phyloP scores from a whole-genome alignment of 2,797 vertebrate genomes.

The Pangasius larnaudii region DNA sequence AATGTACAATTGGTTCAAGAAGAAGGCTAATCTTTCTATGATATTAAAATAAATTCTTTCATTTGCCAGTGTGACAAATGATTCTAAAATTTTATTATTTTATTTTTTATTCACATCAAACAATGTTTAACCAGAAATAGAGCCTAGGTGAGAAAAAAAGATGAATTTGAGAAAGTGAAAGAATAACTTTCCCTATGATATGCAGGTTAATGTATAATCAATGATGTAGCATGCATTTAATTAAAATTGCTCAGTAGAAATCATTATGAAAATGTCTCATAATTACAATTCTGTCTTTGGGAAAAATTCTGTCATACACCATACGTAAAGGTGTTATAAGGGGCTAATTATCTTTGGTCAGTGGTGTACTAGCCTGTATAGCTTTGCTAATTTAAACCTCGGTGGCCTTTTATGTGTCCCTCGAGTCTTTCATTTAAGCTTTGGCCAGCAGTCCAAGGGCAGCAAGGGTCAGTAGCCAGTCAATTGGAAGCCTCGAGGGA shows the following conservation, averaged over 20 bases:
- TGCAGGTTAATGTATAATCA: neutral
- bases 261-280: neutral
- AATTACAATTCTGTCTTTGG: neutral
- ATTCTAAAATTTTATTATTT: neutral
- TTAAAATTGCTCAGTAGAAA: neutral
- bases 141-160: neutral
- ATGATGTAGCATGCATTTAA: neutral
- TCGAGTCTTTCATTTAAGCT: conserved; percentile 56
- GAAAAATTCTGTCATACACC: neutral
- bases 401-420: conserved; percentile 53
- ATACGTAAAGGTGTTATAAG: conserved; percentile 9
- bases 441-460: conserved; percentile 60
- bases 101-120: neutral
- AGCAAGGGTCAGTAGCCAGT: conserved; percentile 65
- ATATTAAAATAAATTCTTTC: neutral
- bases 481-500: conserved; percentile 66
- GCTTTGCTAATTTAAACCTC: conserved; percentile 42
- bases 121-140: neutral
- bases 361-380: neutral
- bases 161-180: neutral
- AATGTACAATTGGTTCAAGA: neutral
- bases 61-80: neutral
- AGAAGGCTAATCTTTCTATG: neutral
- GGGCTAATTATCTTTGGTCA: conserved; percentile 36
- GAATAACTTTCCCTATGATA: neutral